Percentiles rank a stretch among this genome's conserved stretches.
Evolutionary conservation across 2,888 invertebrate genomes (phyloP).

Genomic region (Sinhomidia bicolor): DNA sequence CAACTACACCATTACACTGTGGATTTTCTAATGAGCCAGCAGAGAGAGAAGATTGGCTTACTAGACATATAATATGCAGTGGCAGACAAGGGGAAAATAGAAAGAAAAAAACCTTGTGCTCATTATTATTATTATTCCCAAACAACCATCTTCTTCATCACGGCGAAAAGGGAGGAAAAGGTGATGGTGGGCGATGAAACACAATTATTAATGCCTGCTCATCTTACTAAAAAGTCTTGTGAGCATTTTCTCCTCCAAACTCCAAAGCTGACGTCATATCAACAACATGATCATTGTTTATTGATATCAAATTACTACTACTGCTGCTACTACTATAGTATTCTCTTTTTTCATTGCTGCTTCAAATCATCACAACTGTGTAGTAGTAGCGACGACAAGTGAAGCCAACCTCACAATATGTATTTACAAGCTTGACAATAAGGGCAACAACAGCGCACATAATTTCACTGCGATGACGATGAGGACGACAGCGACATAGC

Average conservation of each 20-base stretch:
- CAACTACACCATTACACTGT: not conserved
- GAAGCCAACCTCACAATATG: not conserved
- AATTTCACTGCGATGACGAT: not conserved
- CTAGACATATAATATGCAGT: not conserved
- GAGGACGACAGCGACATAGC: not conserved
- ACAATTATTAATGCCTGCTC: slow-evolving; percentile 37
- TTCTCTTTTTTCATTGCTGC: too few species aligned
- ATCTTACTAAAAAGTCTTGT: slow-evolving; percentile 6
- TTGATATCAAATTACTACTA: not conserved
- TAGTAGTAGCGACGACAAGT: too few species aligned
- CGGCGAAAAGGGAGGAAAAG: not conserved
- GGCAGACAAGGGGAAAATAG: not conserved
- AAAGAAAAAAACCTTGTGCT: slow-evolving; percentile 33
- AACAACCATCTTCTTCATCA: not conserved
- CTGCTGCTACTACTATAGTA: too few species aligned
- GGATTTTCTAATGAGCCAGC: slow-evolving; percentile 24
- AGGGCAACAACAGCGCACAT: not conserved
- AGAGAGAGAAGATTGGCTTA: not conserved
- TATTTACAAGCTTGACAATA: not conserved
- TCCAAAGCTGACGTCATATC: not conserved
- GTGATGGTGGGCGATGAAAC: slow-evolving; percentile 22
- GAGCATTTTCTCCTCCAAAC: slow-evolving; percentile 27
- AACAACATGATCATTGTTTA: not conserved
- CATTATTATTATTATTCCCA: not conserved
- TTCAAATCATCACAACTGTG: too few species aligned